A percentile compares a stretch with the other conserved stretches of the same genome.
Conservation (phyloP, 1,140 invertebrate species). For the Drosophila punjabiensis region DNA sequence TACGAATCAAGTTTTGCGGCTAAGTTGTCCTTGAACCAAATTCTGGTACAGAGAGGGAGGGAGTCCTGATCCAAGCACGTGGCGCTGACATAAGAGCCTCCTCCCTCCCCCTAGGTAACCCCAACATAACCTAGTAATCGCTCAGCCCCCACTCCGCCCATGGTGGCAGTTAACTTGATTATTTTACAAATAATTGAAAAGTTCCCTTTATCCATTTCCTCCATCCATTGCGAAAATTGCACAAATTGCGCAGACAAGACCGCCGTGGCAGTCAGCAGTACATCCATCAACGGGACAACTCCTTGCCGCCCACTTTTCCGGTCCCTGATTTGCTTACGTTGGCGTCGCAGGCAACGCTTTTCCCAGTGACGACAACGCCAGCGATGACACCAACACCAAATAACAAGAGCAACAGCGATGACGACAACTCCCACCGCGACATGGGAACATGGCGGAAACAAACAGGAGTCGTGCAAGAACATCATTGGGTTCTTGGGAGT, state of each 20-base stretch:
- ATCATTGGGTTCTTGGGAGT: slow-evolving; percentile 35
- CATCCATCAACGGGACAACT: slow-evolving; percentile 28
- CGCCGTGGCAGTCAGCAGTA: slow-evolving; percentile 31
- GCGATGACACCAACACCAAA: slow-evolving; percentile 65
- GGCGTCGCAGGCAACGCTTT: slow-evolving; percentile 38
- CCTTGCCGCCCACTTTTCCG: slow-evolving; percentile 19
- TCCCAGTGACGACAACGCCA: slow-evolving; percentile 69
- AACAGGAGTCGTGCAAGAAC: slow-evolving; percentile 48
- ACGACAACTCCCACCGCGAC: slow-evolving; percentile 49
- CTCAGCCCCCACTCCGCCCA: slow-evolving; percentile 36
- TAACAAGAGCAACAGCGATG: slow-evolving; percentile 42
- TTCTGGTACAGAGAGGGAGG: slow-evolving; percentile 17
- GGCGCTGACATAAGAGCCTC: slow-evolving; percentile 23
- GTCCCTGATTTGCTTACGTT: slow-evolving; percentile 39
- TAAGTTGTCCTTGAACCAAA: slow-evolving; percentile 74
- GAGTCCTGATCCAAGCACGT: slow-evolving; percentile 9
- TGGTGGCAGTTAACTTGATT: slow-evolving; percentile 79
- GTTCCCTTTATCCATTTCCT: slow-evolving; percentile 52
- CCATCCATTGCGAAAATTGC: slow-evolving; percentile 65
- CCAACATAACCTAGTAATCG: slow-evolving; percentile 17
- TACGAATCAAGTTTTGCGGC: slow-evolving; percentile 74
- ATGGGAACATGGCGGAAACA: slow-evolving; percentile 32
- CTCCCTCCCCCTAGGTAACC: background rate
- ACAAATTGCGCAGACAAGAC: slow-evolving; percentile 60
- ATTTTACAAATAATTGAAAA: slow-evolving; percentile 83